Evolutionary conservation across 2,888 invertebrate genomes (phyloP), one percentile per base, ranked within the genome.

Genomic region (Opisthograptis luteolata): DNA sequence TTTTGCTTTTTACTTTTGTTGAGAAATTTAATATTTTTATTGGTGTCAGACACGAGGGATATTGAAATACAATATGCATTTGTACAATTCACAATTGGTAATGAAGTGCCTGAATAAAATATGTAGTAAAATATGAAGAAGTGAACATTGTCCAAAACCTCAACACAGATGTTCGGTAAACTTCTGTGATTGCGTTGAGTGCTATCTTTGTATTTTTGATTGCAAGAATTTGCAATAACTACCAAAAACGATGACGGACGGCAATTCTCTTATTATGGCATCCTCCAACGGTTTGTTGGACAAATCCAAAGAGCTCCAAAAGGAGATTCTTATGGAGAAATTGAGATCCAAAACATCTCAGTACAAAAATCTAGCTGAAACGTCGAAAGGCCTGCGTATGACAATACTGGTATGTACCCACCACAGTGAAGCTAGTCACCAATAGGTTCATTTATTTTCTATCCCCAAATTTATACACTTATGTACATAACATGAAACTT

Each of bases 261-360:
- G 52, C 49, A 86, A 76, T 66, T 55, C 76, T 59, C 59, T 76
- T 62, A 58, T 70, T 48, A 85, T 89, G 87, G 73, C 76, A 55
- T 67, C 80, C 31, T 58, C 74, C 39, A 84, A 73, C 58, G 83
- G 79, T 32, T 66, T 86, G 39, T 64, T 86, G 40, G 87, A 90
- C 60, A 90, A 90, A 70, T 88, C 88, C 20, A 87, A 87, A 57
- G 90, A 90, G 61, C 84, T 91, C 40, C 96, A 96, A 79, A 93
- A 96, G 88, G 96, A 97, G 82, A 93, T 96, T 52, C 91, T 98
- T 55, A 98, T 98, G 97, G 98, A 98, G 79, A 96, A 96, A 76
- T 88, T 98, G 41, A 93, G 97, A 48, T 95, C 96, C 30, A 97
- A 97, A 88, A 93, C 95, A 55, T 92, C 94, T 40, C 96, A 96